Evolutionary conservation across 2,113 vertebrate genomes (phyloP).

Genomic region (Boleophthalmus pectinirostris): DNA sequence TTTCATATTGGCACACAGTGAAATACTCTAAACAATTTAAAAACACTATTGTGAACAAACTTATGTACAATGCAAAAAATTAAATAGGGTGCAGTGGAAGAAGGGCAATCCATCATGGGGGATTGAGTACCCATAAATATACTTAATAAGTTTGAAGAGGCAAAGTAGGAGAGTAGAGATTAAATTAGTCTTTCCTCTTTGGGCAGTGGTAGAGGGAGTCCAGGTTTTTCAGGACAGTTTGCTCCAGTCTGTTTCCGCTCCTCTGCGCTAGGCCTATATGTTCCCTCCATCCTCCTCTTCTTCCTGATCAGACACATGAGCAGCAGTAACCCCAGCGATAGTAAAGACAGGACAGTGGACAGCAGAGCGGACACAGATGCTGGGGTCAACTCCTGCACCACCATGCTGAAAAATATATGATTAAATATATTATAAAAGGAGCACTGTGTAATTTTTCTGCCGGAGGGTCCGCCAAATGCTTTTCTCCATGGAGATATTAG

Average conservation of each 20-base stretch:
- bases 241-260: conserved; percentile 80
- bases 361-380: conserved; percentile 44
- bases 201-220: conserved; percentile 81
- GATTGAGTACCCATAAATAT: not conserved
- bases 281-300: conserved; percentile 83
- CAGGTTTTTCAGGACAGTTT: conserved; percentile 66
- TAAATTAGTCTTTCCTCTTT: conserved; percentile 89
- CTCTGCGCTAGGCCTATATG: conserved; percentile 83
- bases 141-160: not conserved
- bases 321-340: conserved; percentile 67
- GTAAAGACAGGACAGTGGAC: conserved; percentile 60
- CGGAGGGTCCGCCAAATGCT: too few relatives aligned
- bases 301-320: conserved; percentile 78
- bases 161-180: conserved; percentile 20
- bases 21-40: conserved; percentile 36
- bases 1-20: conserved; percentile 28
- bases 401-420: conserved; percentile 17
- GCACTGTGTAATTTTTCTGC: too few relatives aligned
- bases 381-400: conserved; percentile 15
- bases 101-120: not conserved
- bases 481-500: too few relatives aligned
- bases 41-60: conserved; percentile 29
- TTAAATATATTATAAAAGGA: not conserved
- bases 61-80: conserved; percentile 38
- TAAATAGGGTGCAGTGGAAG: conserved; percentile 1